phyloP scores from a whole-genome alignment of 2,113 vertebrate species.

The Seriola dumerili region DNA sequence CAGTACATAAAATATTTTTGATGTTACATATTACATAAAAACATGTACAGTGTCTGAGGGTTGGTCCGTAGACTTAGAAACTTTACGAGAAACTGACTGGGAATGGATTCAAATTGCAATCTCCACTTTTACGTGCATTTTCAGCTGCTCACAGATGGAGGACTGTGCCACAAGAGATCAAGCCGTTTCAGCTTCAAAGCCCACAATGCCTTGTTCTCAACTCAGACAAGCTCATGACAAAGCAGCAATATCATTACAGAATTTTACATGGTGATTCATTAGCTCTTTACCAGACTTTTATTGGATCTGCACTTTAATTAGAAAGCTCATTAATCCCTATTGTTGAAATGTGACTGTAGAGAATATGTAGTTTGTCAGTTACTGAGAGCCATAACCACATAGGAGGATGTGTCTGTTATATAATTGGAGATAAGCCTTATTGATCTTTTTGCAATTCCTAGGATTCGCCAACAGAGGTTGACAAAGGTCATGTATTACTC shows the following conservation, averaged over 20 bases:
- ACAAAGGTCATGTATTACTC: conserved; percentile 38
- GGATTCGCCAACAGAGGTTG: conserved; percentile 40
- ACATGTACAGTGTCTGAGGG: background rate
- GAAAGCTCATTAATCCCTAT: conserved; percentile 13
- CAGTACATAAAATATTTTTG: too few relatives aligned
- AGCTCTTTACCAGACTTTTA: conserved; percentile 18
- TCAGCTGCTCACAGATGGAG: conserved; percentile 4
- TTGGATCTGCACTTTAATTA: conserved; percentile 45
- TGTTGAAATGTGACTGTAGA: conserved; percentile 30
- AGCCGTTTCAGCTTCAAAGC: conserved; percentile 24
- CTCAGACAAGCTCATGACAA: conserved; percentile 39
- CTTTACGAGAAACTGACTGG: background rate
- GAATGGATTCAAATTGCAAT: background rate
- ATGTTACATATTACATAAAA: too few relatives aligned
- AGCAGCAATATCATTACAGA: conserved; percentile 14
- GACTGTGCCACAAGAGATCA: background rate
- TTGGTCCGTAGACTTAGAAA: background rate
- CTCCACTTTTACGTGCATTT: background rate
- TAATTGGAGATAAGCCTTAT: conserved; percentile 16
- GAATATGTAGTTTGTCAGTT: background rate
- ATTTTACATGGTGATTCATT: conserved; percentile 35
- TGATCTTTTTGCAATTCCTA: conserved; percentile 14
- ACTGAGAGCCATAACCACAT: background rate
- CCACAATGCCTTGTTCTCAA: conserved; percentile 18
- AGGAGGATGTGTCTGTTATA: conserved; percentile 21